Base-by-base conservation (phyloP, 92 coral and sea anemone species). In the Porites evermanni region DNA sequence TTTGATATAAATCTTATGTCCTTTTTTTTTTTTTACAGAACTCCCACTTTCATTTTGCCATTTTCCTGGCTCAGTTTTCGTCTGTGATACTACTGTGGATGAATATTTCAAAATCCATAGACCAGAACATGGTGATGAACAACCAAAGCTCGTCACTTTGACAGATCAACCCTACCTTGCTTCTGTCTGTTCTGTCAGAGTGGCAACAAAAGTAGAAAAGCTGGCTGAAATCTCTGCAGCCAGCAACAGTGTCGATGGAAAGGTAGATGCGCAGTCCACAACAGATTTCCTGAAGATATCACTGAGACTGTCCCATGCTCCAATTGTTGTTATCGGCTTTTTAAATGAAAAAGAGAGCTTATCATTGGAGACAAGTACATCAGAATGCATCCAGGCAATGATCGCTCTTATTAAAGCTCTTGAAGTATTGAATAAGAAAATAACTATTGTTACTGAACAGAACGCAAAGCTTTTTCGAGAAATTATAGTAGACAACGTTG, bases 41-140 rank as follows among this genome's bases (percentile, higher is more conserved):
- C 92, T 91, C 74, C 73, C 85, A 53, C 68, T 88, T 12, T 89
- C 92, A 26, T 92, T 94, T 76, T 83, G 94, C 69, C 99, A 96
- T 72, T 85, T 85, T 23, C 99, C 99, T 56, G 98, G 99, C 4
- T 85, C 90, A 24, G 90, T 93, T 94, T 96, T 85, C 88, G 83
- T 96, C 18, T 88, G 94, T 87, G 99, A 96, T 80, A 81, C 88
- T 4, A 74, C 84, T 23, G 88, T 84, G n/a, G 87, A 92, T 2
- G 91, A 89, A 11, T 95, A 89, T 75, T 94, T 95, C 77, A 89
- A 87, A 44, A 63, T 52, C 14, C 90, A 89, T 75, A 91, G 86
- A 19, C 92, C 98, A 71, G 85, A 93, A 17, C 92, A 91, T 64
- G 95, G 94, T 2, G 89, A 91, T 58, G 93, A 88, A 58, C 79